phyloP scores from a whole-genome alignment of 2,113 vertebrate genomes.

The Hiodon tergisus region DNA sequence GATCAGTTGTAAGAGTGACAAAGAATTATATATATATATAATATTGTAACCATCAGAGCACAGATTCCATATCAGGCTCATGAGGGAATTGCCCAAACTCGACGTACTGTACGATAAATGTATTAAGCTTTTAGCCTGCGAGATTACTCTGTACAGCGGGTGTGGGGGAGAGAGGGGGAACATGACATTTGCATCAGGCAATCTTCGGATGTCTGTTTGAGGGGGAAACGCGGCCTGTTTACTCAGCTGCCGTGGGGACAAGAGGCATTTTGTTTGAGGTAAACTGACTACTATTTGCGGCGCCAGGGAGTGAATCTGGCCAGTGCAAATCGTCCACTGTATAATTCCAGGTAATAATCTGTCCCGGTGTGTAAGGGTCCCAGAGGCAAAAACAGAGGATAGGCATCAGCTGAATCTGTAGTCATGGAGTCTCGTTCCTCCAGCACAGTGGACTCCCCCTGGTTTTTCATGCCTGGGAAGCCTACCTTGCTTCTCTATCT shows the following conservation, averaged over 20 bases:
- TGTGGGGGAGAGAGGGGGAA: not conserved
- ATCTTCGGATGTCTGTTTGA: slow-evolving; percentile 16
- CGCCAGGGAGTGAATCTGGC: not conserved
- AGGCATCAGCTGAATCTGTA: not conserved
- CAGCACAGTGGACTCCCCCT: not conserved
- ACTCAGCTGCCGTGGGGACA: slow-evolving; percentile 5
- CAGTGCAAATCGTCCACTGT: not conserved
- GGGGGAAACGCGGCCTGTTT: slow-evolving; percentile 18
- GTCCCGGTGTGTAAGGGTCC: slow-evolving; percentile 2
- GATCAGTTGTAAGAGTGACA: no score
- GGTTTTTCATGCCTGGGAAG: no score
- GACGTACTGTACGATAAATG: slow-evolving; percentile 5
- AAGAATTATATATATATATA: not conserved
- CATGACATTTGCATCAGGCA: slow-evolving; percentile 23
- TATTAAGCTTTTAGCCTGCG: slow-evolving; percentile 7
- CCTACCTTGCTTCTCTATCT: no score
- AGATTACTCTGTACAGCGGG: not conserved
- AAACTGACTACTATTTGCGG: slow-evolving; percentile 4
- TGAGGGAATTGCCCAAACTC: slow-evolving; percentile 2
- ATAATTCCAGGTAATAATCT: slow-evolving; percentile 15
- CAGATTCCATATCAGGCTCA: slow-evolving; percentile 7
- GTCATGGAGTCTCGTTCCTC: not conserved
- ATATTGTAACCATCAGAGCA: not conserved
- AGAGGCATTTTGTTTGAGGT: slow-evolving; percentile 24
- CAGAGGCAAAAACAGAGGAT: not conserved